Percentiles rank a stretch among this genome's conserved stretches.
Evolutionary conservation across 2,113 vertebrate species (phyloP).

Genomic region (Azemiops feae): DNA sequence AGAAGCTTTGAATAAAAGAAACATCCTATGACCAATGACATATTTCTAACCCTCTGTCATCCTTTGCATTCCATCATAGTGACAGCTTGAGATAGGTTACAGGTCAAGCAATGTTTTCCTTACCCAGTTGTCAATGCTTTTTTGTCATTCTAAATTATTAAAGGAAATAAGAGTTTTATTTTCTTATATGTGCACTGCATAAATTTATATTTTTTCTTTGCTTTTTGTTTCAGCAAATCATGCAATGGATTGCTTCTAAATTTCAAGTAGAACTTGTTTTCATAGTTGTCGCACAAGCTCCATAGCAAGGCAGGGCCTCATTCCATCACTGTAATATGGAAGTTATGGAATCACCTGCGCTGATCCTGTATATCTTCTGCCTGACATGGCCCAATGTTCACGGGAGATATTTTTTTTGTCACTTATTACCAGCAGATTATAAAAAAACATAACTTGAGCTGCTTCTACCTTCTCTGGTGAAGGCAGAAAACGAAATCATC

Average conservation of each 20-base stretch:
- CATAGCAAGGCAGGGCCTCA: not conserved
- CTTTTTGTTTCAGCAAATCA: not conserved
- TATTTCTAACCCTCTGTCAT: slow-evolving; percentile 13
- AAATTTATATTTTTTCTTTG: not conserved
- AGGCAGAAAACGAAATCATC: not conserved
- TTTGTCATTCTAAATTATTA: not conserved
- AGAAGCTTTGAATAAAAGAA: slow-evolving; percentile 2
- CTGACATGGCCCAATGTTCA: not conserved
- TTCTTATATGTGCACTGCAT: not conserved
- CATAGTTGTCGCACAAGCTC: not conserved
- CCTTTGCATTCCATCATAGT: not conserved
- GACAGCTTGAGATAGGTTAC: not conserved
- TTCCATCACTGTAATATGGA: not conserved
- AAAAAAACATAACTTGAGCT: not conserved
- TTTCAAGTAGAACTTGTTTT: not conserved
- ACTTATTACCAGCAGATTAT: not conserved
- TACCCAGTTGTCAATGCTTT: not conserved
- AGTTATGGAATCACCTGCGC: not conserved
- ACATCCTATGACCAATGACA: not conserved
- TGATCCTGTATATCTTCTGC: not conserved
- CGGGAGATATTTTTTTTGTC: not conserved
- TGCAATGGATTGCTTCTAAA: not conserved
- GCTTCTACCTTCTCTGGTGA: not conserved
- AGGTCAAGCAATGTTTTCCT: slow-evolving; percentile 1
- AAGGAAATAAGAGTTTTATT: not conserved